Percentiles rank a stretch among this genome's conserved stretches.
Evolutionary conservation across 2,797 vertebrate species (phyloP).

Genomic region (Rousettus madagascariensis): DNA sequence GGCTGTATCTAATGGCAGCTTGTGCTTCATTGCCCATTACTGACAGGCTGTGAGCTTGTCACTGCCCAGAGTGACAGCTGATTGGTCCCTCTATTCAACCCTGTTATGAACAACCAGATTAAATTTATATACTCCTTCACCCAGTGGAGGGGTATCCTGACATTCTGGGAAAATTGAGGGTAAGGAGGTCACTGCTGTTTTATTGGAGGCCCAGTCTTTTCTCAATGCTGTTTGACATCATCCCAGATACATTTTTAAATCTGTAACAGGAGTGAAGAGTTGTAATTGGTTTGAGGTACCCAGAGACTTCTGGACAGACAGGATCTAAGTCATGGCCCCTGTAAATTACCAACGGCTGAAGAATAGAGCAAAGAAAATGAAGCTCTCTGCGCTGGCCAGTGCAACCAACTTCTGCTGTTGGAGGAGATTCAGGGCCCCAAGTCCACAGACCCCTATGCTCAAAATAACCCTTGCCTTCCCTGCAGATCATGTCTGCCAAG

Average conservation of each 20-base stretch:
- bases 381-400: background rate
- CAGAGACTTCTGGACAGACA: conserved; percentile 52
- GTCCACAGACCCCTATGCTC: background rate
- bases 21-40: conserved; percentile 41
- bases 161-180: conserved; percentile 73
- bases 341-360: conserved; percentile 24
- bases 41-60: conserved; percentile 64
- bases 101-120: conserved; percentile 69
- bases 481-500: background rate
- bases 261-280: conserved; percentile 51
- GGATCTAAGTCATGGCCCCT: background rate
- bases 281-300: conserved; percentile 75
- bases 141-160: conserved; percentile 52
- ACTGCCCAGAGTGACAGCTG: conserved; percentile 57
- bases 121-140: conserved; percentile 70
- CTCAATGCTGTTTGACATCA: conserved; percentile 65
- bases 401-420: background rate
- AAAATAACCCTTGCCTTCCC: background rate
- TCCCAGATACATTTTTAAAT: conserved; percentile 71
- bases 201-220: conserved; percentile 57
- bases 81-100: conserved; percentile 57
- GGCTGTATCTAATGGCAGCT: background rate
- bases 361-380: background rate
- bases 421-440: background rate
- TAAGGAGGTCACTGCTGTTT: conserved; percentile 65